Conservation (phyloP, 2,888 invertebrate genomes). For the Dioctria rufipes region DNA sequence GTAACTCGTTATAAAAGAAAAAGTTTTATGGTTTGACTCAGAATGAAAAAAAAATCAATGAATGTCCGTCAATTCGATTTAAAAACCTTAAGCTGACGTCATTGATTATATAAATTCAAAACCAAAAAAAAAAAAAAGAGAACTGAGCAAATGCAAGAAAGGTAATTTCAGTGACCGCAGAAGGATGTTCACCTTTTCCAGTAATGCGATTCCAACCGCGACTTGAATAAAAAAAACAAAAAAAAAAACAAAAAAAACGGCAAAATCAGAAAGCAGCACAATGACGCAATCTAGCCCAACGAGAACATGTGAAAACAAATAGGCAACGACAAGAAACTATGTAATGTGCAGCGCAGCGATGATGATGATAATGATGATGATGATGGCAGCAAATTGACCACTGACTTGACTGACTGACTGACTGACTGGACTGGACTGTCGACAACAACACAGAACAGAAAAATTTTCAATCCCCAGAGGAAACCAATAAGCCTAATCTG, state of each 20-base stretch:
- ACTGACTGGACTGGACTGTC: no score
- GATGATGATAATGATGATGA: no score
- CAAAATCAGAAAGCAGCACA: slow-evolving; percentile 16
- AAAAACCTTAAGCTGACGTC: no score
- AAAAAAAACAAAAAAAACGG: background rate
- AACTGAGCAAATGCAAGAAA: slow-evolving; percentile 3
- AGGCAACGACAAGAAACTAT: background rate
- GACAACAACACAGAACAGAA: background rate
- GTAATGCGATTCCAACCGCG: slow-evolving; percentile 24
- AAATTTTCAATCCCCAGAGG: slow-evolving; percentile 7
- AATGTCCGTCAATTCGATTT: no score
- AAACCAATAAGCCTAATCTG: background rate
- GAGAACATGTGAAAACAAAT: slow-evolving; percentile 4
- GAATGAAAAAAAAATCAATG: no score
- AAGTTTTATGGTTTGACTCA: no score
- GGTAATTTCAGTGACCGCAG: slow-evolving; percentile 28
- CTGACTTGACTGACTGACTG: no score
- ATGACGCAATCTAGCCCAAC: slow-evolving; percentile 11
- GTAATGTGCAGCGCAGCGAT: no score
- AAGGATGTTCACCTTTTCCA: slow-evolving; percentile 27
- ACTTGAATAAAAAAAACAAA: slow-evolving; percentile 8
- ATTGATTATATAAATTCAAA: no score
- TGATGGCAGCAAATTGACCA: no score
- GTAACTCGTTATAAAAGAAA: no score
- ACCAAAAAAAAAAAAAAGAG: no score